Evolutionary conservation across 2,113 vertebrate genomes (phyloP), one percentile per base, ranked within the genome.

Genomic region (Vombatus ursinus): DNA sequence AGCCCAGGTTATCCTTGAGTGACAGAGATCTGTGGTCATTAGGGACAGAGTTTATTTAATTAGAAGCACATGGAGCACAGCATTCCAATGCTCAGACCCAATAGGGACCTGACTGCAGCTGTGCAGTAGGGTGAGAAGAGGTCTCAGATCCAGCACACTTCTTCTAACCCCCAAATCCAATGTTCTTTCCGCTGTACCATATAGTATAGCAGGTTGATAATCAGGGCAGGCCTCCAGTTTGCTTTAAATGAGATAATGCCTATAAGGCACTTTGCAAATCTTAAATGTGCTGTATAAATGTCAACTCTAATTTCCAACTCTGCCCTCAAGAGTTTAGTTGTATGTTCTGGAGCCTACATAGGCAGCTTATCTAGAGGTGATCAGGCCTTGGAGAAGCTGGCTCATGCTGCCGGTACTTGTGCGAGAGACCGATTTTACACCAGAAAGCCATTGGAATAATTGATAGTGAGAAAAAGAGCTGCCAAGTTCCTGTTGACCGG

Each of bases 371-470:
- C 68, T 14, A 84, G 68, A 84, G 14, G 37, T 84, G n/a, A 84
- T n/a, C 68, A 84, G n/a, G 19, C 68, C 68, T 44, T 84, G n/a
- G 37, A 84, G 44, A 84, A 84, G 68, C 68, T 84, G n/a, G 68
- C n/a, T 84, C 7, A 44, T 84, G n/a, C n/a, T 44, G 19, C 19
- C 68, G 44, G 16, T 84, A 84, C n/a, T 84, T 22, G n/a, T 84
- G 37, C n/a, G n/a, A 16, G 68, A 84, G 68, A 84, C n/a, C 8
- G n/a, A 84, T 84, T 84, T 84, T 44, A 44, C 68, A 50, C 11
- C 89, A 57, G 7, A 93, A 54, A 96, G 19, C 52, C 54, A 93
- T 91, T 44, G 90, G 92, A 94, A 54, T 31, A 92, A 91, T 92
- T 93, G 92, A 93, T 68, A 54, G 89, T 50, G 68, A 93, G 90